Percentiles rank a stretch among this genome's conserved stretches.
phyloP scores from a whole-genome alignment of 2,888 invertebrate species.

The Elegia similella region DNA sequence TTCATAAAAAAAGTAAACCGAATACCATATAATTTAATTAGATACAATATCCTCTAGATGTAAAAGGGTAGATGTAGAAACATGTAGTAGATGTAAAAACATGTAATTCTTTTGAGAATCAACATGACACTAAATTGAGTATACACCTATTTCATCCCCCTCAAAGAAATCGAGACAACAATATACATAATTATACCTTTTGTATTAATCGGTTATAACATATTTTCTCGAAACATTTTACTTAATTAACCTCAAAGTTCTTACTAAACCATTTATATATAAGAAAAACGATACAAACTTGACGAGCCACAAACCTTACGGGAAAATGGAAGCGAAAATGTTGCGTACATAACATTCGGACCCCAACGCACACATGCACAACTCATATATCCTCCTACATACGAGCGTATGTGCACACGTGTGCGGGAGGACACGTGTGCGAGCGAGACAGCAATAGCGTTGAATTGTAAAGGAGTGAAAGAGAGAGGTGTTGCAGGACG shows the following conservation, averaged over 20 bases:
- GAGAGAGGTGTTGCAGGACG: conserved; percentile 77
- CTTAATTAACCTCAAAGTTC: not conserved
- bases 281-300: conserved; percentile 18
- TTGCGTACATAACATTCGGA: conserved; percentile 73
- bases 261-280: conserved; percentile 4
- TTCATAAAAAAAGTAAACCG: too few species aligned
- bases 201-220: too few species aligned
- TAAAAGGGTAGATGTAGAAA: too few species aligned
- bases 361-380: conserved; percentile 64
- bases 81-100: too few species aligned
- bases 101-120: too few species aligned
- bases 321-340: conserved; percentile 64
- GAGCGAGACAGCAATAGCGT: conserved; percentile 44
- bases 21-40: too few species aligned
- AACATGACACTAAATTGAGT: too few species aligned
- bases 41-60: too few species aligned
- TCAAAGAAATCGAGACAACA: too few species aligned
- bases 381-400: conserved; percentile 51
- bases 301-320: conserved; percentile 25
- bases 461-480: conserved; percentile 49
- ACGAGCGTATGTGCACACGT: conserved; percentile 62
- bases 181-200: too few species aligned
- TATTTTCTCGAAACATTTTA: too few species aligned
- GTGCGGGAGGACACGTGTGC: conserved; percentile 62
- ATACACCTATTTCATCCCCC: too few species aligned